Evolutionary conservation across 2,113 vertebrate genomes (phyloP).

Genomic region (Ptilorrhoa leucosticta): DNA sequence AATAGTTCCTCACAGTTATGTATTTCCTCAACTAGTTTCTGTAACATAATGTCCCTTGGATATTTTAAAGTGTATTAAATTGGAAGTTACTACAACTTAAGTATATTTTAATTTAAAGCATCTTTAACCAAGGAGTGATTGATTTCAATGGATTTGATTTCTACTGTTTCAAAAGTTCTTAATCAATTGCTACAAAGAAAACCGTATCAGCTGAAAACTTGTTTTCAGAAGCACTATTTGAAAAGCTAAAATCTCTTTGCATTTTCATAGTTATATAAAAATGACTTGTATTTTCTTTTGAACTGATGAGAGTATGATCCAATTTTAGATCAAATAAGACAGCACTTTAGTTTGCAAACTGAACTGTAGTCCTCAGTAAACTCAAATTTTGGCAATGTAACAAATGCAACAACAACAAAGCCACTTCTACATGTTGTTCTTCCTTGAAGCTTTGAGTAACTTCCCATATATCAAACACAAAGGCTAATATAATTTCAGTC

Average conservation of each 20-base stretch:
- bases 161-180: not conserved
- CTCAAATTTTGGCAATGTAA: conserved; percentile 47
- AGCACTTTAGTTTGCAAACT: conserved; percentile 2
- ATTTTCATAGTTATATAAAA: conserved; percentile 3
- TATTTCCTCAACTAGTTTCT: not conserved
- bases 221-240: conserved; percentile 10
- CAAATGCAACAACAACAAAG: conserved; percentile 59
- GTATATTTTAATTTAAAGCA: not conserved
- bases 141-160: not conserved
- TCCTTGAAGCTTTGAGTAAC: conserved; percentile 41
- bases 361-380: not conserved
- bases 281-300: not conserved
- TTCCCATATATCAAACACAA: conserved; percentile 53
- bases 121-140: not conserved
- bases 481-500: not conserved
- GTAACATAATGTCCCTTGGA: not conserved
- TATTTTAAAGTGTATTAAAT: not conserved
- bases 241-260: not conserved
- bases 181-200: not conserved
- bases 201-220: not conserved
- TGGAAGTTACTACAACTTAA: not conserved
- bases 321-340: conserved; percentile 53
- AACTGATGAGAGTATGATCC: not conserved
- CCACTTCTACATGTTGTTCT: conserved; percentile 1
- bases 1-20: not conserved